Percentiles rank a stretch among this genome's conserved stretches.
phyloP scores from a whole-genome alignment of 2,888 invertebrate genomes.

The Uloborus plumipes region DNA sequence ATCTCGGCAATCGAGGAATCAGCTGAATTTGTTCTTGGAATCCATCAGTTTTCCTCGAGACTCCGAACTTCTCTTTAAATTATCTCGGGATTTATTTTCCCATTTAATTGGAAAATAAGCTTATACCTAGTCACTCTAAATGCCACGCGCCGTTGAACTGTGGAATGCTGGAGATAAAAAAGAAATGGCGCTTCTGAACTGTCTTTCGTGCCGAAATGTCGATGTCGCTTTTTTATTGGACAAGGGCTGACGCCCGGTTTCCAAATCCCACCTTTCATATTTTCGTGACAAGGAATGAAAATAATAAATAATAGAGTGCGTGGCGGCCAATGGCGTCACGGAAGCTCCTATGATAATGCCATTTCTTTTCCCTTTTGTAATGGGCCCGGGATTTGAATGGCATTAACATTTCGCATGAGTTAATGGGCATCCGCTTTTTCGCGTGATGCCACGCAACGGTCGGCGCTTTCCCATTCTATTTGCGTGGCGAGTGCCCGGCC shows the following conservation, averaged over 20 bases:
- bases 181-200: slow-evolving; percentile 3
- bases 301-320: slow-evolving; percentile 7
- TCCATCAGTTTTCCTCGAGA: background rate
- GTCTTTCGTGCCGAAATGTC: slow-evolving; percentile 13
- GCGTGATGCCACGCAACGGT: slow-evolving; percentile 18
- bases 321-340: slow-evolving; percentile 21
- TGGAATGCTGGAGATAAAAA: background rate
- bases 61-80: background rate
- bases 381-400: slow-evolving; percentile 21
- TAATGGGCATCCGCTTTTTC: slow-evolving; percentile 25
- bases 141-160: slow-evolving; percentile 16
- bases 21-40: too few species aligned
- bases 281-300: slow-evolving; percentile 21
- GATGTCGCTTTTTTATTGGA: slow-evolving; percentile 19
- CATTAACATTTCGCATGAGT: slow-evolving; percentile 27
- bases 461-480: slow-evolving; percentile 9
- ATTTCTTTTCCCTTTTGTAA: slow-evolving; percentile 11
- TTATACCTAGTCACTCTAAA: background rate
- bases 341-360: slow-evolving; percentile 7
- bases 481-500: slow-evolving; percentile 18
- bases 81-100: slow-evolving; percentile 8
- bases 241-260: slow-evolving; percentile 25
- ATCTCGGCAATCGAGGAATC: too few species aligned
- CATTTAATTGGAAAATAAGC: slow-evolving; percentile 20
- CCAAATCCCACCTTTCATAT: slow-evolving; percentile 20